Evolutionary conservation across 2,113 vertebrate species (phyloP), one percentile per base, ranked within the genome.

Genomic region (Neolamprologus brichardi): DNA sequence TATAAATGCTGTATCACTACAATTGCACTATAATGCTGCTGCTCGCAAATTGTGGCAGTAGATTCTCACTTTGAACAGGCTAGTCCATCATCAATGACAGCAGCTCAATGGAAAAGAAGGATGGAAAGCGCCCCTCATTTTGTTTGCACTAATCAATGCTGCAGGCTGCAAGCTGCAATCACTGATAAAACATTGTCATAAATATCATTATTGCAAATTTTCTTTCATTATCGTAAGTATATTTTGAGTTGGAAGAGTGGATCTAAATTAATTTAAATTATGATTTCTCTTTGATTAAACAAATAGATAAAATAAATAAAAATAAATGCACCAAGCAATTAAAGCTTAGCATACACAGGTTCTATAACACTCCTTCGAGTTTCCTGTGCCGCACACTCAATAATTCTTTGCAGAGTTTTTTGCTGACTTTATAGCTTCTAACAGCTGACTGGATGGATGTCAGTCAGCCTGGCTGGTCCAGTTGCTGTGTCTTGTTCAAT

Each of bases 401-500:
- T 80, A 53, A 54, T 28, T 60, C 34, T 54, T 32, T 75, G 17
- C 13, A 18, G 18, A 28, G 25, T 81, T 64, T 82, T 81, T 53
- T 77, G 30, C 64, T 46, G 72, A 79, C 77, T 91, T 85, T 34
- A 67, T 56, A 39, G 87, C 53, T 84, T 54, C 77, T 37, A 58
- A 77, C 84, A 75, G 82, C 79, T 60, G 85, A 70, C 85, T 84
- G 90, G 86, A 83, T 58, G 5, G 44, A 77, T 90, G 87, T 92
- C 87, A 86, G 46, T 86, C 82, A 58, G 51, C 51, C 70, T 46
- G 84, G 58, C 34, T 78, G 4, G 85, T 91, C 88, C 87, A 30
- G 53, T 81, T 5, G 5, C 78, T 51, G 87, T 14, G 56, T 91
- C 90, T 82, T 89, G 88, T 91, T 94, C 87, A 93, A 83, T 93